Base-by-base conservation (phyloP, 1,140 invertebrate genomes). In the Cyclargus thomasi region DNA sequence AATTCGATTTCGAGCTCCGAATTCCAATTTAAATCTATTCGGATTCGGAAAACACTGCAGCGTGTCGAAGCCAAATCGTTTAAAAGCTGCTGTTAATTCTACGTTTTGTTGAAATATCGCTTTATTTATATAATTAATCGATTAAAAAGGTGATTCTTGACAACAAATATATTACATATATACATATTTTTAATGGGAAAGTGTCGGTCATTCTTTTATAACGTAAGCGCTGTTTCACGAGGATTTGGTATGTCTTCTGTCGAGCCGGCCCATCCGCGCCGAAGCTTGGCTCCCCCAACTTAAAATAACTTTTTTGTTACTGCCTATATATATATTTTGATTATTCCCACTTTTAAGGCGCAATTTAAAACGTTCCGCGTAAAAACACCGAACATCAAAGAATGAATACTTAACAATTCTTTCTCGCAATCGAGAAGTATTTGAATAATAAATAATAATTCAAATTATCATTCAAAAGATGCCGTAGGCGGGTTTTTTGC, bases 11-110 rank as follows among this genome's bases (percentile, higher is more conserved):
- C 55, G 55, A 8, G 4, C 14, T 59, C 17, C 55, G 14, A 59
- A 59, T 59, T 59, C 55, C 55, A 59, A 59, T 59, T 20, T 59
- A 59, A 59, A 20, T 59, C 55, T 59, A 59, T 59, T 59, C 55
- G 22, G 17, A 63, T 18, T 59, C 18, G 55, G 11, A 20, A 59
- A 59, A 59, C 55, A 21, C 18, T 59, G 55, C 55, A 59, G 20
- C 18, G n/a, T 55, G 21, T 59, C 18, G 55, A 21, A 18, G 55
- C 21, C 55, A 59, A 59, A 59, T 17, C 17, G 17, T 59, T 59
- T 22, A 59, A 22, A 59, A 17, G 17, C 17, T 35, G 23, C 17
- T 63, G 14, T 16, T 16, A 36, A 63, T 36, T 63, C 22, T 10
- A 23, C 14, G 20, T 18, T 14, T 47, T 47, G 39, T 47, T 47